Conservation (phyloP, 2,113 vertebrate genomes). For the Maccullochella peelii region DNA sequence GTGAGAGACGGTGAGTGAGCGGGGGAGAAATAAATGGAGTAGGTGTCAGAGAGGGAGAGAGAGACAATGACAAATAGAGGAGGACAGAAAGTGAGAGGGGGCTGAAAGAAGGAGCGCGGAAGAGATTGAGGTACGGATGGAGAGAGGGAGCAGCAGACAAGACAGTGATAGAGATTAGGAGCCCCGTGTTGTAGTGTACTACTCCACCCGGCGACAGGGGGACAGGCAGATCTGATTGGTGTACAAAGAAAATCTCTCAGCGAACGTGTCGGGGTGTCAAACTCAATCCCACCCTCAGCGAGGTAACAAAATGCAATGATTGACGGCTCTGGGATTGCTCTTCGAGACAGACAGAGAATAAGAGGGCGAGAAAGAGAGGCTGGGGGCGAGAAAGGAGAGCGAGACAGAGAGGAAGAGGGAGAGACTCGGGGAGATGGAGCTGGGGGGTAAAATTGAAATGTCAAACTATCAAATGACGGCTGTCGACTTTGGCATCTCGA, state of each 20-base stretch:
- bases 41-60: slow-evolving; percentile 57
- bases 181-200: slow-evolving; percentile 49
- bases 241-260: slow-evolving; percentile 77
- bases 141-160: slow-evolving; percentile 54
- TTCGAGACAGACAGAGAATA: slow-evolving; percentile 58
- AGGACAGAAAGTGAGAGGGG: slow-evolving; percentile 62
- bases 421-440: slow-evolving; percentile 25
- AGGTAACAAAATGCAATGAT: slow-evolving; percentile 73
- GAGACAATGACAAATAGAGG: slow-evolving; percentile 70
- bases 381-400: slow-evolving; percentile 5
- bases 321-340: slow-evolving; percentile 77
- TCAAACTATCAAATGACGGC: slow-evolving; percentile 78
- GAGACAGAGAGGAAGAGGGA: slow-evolving; percentile 12
- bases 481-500: slow-evolving; percentile 64
- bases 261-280: slow-evolving; percentile 69
- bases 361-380: slow-evolving; percentile 51
- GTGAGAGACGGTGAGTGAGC: slow-evolving; percentile 29
- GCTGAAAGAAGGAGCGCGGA: slow-evolving; percentile 33
- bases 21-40: slow-evolving; percentile 48
- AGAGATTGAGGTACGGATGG: slow-evolving; percentile 52
- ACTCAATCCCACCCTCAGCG: slow-evolving; percentile 72
- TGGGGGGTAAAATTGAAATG: slow-evolving; percentile 78
- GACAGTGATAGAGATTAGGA: slow-evolving; percentile 71
- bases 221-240: slow-evolving; percentile 78
- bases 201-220: slow-evolving; percentile 66